phyloP scores from a whole-genome alignment of 2,797 vertebrate species.

The Merluccius polli region DNA sequence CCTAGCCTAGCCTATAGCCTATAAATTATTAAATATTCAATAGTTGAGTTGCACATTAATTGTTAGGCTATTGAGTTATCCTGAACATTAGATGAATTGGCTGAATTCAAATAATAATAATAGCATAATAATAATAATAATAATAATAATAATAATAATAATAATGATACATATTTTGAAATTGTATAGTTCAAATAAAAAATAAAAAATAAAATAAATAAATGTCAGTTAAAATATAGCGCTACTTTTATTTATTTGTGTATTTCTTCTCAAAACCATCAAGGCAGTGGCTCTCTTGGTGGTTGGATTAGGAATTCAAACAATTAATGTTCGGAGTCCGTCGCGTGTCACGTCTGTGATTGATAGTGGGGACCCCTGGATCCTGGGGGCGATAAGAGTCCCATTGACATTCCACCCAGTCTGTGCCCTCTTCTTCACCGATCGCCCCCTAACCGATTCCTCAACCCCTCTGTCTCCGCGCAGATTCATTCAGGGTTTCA shows the following conservation, averaged over 20 bases:
- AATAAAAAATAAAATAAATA: background rate
- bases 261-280: background rate
- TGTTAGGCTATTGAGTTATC: too few species aligned
- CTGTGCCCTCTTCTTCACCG: constrained; percentile 25
- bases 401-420: constrained; percentile 62
- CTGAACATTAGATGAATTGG: background rate
- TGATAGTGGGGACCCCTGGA: constrained; percentile 65
- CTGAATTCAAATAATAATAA: background rate
- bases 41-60: background rate
- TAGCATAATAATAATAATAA: background rate
- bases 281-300: constrained; percentile 1
- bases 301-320: constrained; percentile 53
- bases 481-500: constrained; percentile 37
- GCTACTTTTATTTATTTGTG: background rate
- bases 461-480: constrained; percentile 18
- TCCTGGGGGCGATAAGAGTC: constrained; percentile 65
- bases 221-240: background rate
- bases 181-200: background rate
- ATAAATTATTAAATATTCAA: background rate
- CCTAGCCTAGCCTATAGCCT: background rate
- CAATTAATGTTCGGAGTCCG: constrained; percentile 67
- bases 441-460: background rate
- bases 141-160: background rate
- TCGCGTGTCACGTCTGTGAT: constrained; percentile 75
- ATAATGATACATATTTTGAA: too few species aligned